Evolutionary conservation across 1,140 invertebrate genomes (phyloP), one percentile per base, ranked within the genome.

Genomic region (Belonocnema kinseyi): DNA sequence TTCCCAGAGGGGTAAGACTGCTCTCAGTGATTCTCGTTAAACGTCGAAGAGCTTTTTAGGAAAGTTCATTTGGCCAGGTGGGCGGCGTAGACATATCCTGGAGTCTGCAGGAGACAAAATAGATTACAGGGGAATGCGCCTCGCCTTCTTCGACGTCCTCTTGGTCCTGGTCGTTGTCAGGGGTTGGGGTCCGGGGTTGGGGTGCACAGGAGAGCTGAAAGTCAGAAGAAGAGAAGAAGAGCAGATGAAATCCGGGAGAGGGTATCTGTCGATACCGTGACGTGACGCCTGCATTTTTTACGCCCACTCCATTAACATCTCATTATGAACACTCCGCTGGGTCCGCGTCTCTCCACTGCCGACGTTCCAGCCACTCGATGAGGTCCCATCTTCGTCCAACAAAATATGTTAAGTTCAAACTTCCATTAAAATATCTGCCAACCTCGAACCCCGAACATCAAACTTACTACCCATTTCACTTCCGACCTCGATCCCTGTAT

Each of bases 401-500:
- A 79, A 90, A 89, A 88, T 88, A 90, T 88, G 87, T 88, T 82
- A 89, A 89, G 88, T 90, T 88, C 80, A 79, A 86, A 87, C 84
- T 90, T 89, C 88, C 86, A 90, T 90, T 90, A 90, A 90, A 90
- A 90, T 89, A 90, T 90, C 88, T 87, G 79, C 80, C 87, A 80
- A 46, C 40, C 40, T 46, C 40, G 40, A 46, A 46, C 40, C 40
- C 7, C 7, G 40, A 46, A 46, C 40, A 8, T 46, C 40, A 7
- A 80, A 80, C 77, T 58, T 81, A 72, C 74, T 72, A 66, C 81
- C 80, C 81, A 76, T 56, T 66, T 50, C 52, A 54, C 52, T 76
- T 11, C 14, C 56, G 21, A 76, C 40, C n/a, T n/a, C 16, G 14
- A 26, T 26, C 61, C 13, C 56, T 19, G 70, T 16, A 50, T 70